Conservation (phyloP, 92 coral and sea anemone genomes). For the Plumapathes pennacea region DNA sequence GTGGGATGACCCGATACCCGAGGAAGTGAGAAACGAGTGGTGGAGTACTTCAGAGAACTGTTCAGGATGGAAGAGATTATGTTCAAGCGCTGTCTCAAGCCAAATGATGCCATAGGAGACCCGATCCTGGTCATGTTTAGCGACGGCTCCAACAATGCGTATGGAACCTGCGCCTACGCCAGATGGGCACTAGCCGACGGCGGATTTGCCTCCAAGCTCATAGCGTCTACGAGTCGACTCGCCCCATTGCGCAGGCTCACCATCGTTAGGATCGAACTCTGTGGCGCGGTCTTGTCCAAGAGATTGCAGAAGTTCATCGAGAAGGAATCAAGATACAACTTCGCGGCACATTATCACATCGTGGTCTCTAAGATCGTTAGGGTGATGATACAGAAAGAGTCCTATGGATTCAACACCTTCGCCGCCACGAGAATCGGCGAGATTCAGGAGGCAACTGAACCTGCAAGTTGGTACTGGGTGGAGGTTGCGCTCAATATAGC, state of each 20-base stretch:
- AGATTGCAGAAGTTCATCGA: conserved; percentile 42
- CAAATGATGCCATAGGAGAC: conserved; percentile 32
- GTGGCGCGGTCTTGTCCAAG: conserved; percentile 43
- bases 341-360: conserved; percentile 30
- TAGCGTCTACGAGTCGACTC: conserved; percentile 51
- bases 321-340: conserved; percentile 40
- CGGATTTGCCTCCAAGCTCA: conserved; percentile 7
- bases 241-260: conserved; percentile 50
- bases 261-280: conserved; percentile 51
- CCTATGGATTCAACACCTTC: conserved; percentile 69
- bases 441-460: conserved; percentile 49
- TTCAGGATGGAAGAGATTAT: conserved; percentile 39
- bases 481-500: conserved; percentile 56
- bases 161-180: conserved; percentile 65
- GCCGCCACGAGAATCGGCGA: conserved; percentile 58
- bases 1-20: conserved; percentile 67
- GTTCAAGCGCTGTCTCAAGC: conserved; percentile 56
- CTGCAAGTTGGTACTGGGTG: conserved; percentile 62
- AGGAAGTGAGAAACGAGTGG: too few relatives aligned
- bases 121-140: conserved; percentile 53
- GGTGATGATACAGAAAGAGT: conserved; percentile 53
- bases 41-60: conserved; percentile 36
- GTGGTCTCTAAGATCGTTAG: conserved; percentile 64
- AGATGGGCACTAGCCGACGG: conserved; percentile 44
- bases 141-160: conserved; percentile 54